These are phyloP conservation scores for Eulacestoma nigropectus DNA, from an alignment of 2,113 vertebrate species.

Conservation along the genomic window DNA sequence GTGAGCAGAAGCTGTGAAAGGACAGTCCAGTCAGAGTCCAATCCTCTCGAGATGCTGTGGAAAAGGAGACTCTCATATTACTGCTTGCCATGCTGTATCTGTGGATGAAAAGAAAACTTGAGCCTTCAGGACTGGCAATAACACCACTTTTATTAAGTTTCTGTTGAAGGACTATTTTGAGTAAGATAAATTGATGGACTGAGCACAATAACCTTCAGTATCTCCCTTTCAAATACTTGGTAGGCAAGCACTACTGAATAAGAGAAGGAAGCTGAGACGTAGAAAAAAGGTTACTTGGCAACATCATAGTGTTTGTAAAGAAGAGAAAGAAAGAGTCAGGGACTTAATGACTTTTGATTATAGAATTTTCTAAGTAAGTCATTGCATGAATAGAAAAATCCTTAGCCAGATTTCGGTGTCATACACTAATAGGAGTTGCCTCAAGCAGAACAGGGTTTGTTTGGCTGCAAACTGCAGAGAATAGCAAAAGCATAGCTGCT, in stretches of 20 bases:
- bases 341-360: background rate
- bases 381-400: background rate
- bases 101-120: background rate
- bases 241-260: background rate
- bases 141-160: background rate
- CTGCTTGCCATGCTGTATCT: background rate
- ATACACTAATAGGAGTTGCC: background rate
- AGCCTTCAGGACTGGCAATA: background rate
- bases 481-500: background rate
- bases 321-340: background rate
- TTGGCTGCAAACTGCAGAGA: background rate
- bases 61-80: background rate
- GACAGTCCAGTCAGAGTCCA: background rate
- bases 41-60: accelerated
- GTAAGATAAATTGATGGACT: constrained; percentile 7
- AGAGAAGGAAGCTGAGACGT: background rate
- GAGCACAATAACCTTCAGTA: background rate
- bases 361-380: background rate
- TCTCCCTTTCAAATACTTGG: background rate
- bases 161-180: background rate
- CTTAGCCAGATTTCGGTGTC: background rate
- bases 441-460: background rate
- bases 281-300: constrained; percentile 30
- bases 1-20: background rate
- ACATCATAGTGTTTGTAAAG: background rate